phyloP scores from a whole-genome alignment of 1,140 invertebrate species.

The Nasonia vitripennis region DNA sequence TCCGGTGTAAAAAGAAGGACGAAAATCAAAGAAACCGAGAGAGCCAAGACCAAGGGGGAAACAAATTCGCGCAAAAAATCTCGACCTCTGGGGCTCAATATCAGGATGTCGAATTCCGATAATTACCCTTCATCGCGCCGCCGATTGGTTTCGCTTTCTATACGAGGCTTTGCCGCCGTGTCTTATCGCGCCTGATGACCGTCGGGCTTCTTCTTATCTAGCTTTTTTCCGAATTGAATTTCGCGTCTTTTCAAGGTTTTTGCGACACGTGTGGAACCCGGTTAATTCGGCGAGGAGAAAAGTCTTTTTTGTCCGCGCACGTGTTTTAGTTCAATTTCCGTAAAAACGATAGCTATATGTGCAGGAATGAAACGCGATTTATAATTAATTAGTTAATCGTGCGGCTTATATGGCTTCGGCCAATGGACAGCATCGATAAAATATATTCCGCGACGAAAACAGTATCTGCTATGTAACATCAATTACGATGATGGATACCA shows the following conservation, averaged over 20 bases:
- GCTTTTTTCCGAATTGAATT: not conserved
- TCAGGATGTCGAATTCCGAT: not conserved
- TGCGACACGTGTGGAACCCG: not conserved
- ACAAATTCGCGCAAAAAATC: not conserved
- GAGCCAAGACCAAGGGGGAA: not conserved
- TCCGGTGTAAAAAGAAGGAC: too few relatives aligned
- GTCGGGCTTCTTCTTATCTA: not conserved
- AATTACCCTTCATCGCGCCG: not conserved
- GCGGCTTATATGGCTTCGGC: too few relatives aligned
- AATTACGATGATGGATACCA: not conserved
- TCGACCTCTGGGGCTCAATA: too few relatives aligned
- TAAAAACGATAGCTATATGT: too few relatives aligned
- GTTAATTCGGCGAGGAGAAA: not conserved
- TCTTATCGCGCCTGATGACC: not conserved
- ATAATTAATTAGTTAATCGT: too few relatives aligned
- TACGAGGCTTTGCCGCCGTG: not conserved
- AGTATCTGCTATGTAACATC: too few relatives aligned
- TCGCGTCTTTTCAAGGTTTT: not conserved
- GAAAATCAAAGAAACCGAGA: not conserved
- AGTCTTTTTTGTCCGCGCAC: not conserved
- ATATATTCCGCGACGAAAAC: too few relatives aligned
- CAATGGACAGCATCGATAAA: too few relatives aligned
- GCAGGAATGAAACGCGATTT: too few relatives aligned
- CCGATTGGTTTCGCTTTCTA: not conserved
- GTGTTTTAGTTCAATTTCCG: not conserved